Evolutionary conservation across 2,113 vertebrate genomes (phyloP), one percentile per base, ranked within the genome.

Genomic region (Myodes glareolus): DNA sequence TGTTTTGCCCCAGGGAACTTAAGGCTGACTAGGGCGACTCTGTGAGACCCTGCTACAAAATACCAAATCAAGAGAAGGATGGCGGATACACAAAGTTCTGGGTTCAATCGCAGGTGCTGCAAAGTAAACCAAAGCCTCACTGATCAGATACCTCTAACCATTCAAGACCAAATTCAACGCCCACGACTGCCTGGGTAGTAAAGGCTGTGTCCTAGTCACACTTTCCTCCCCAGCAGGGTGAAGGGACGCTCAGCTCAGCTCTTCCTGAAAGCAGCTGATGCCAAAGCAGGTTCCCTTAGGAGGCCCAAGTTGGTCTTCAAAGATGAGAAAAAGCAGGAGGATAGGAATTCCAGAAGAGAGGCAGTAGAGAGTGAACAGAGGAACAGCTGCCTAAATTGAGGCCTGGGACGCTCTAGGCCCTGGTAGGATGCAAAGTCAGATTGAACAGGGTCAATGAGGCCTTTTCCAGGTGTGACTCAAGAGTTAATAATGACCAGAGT

Each of bases 211-310:
- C 68, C 50, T 1, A 4, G 8, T 9, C 25, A 27, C 50, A 27
- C 68, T 11, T 3, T 7, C 25, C 19, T 7, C 25, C 19, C 10
- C 39, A 7, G 23, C 16, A 68, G n/a, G 87, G 50, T 7, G 55
- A 33, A 52, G 39, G 14, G 8, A 45, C 36, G 36, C 45, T 68
- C 61, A n/a, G 25, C 1, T 65, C 19, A 36, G 58, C 2, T 9
- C 65, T 81, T 95, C 29, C 85, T 31, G 36, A 42, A 10, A 47
- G 55, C 0, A 5, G 29, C 5, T 11, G 52, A 67, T 9, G 29
- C 87, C 61, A 93, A 90, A 88, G 68, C 73, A 92, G 55, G 19
- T 81, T 80, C 88, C 65, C 77, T 92, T 78, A 55, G 50, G 16
- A 78, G 45, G 77, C 45, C 78, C 36, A 58, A 58, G 50, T 42